Percentiles rank a stretch among this genome's conserved stretches.
Conservation (phyloP, 2,113 vertebrate species). For the Stigmatopora nigra region DNA sequence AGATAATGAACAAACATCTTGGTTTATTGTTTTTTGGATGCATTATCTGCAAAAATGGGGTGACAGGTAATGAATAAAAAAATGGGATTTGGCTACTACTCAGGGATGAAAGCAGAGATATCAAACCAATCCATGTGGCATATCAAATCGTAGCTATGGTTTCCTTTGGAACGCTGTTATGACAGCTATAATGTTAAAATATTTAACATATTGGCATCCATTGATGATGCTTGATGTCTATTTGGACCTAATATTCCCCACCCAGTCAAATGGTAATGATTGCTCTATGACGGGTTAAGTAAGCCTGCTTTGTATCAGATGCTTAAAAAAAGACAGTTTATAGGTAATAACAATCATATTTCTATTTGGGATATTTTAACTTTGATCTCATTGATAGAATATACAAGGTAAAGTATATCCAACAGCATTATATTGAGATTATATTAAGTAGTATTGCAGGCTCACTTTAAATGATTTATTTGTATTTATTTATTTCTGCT, state of each 20-base stretch:
- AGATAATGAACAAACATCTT: constrained; percentile 3
- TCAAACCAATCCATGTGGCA: not conserved
- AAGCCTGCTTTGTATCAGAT: no score
- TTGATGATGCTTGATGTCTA: no score
- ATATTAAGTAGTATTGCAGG: not conserved
- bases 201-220: no score
- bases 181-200: no score
- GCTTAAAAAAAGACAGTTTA: constrained; percentile 11
- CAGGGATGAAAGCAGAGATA: constrained; percentile 2
- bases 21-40: constrained; percentile 7
- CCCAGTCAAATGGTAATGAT: no score
- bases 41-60: constrained; percentile 10
- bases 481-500: constrained; percentile 4
- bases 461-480: not conserved
- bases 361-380: constrained; percentile 12
- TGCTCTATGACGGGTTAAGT: no score
- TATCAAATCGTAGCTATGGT: no score
- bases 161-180: no score
- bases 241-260: no score
- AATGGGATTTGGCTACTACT: no score
- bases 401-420: constrained; percentile 11
- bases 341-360: constrained; percentile 16
- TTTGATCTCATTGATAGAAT: constrained; percentile 6
- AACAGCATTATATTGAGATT: constrained; percentile 6
- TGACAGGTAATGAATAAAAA: constrained; percentile 15